Evolutionary conservation across 2,113 vertebrate genomes (phyloP), one percentile per base, ranked within the genome.

Genomic region (Colistium nudipinnis): DNA sequence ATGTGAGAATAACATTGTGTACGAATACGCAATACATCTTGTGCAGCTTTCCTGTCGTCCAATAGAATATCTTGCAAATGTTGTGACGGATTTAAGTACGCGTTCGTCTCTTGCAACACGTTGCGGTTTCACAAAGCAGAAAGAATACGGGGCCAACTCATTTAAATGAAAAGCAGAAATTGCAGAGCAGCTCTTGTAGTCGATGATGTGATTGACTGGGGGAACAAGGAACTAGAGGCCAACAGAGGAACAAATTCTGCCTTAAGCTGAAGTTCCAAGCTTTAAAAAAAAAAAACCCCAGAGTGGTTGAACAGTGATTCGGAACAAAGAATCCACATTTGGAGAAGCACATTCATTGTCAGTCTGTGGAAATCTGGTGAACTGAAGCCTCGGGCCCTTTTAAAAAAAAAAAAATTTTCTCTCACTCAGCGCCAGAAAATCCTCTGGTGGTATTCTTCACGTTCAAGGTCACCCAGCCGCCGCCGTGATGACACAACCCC

Each of bases 401-500:
- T n/a, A n/a, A n/a, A n/a, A n/a, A n/a, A n/a, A n/a, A n/a, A n/a
- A n/a, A n/a, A n/a, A n/a, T n/a, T n/a, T n/a, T n/a, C n/a, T 19
- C 14, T 67, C 35, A 6, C 56, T 56, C 30, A 39, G 36, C 22
- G 7, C n/a, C 24, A 3, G 31, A 47, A 61, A 78, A 48, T 62
- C 61, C 39, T 31, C 47, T n/a, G 5, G 57, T 62, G 71, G 17
- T 2, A 1, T 72, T 41, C 44, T 77, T 72, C n/a, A 31, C 59
- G 49, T 54, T 41, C 47, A 74, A 70, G 66, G 49, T 63, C 51
- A 11, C 27, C 41, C 12, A 19, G 4, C 22, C 7, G 7, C 30
- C 13, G 56, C 72, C 49, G 43, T 28, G 41, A 49, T 74, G 65
- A 72, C 16, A 57, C 45, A 64, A 62, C 48, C 52, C 44, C n/a